Base-by-base conservation (phyloP, 2,888 invertebrate genomes). In the Gibbula magus region DNA sequence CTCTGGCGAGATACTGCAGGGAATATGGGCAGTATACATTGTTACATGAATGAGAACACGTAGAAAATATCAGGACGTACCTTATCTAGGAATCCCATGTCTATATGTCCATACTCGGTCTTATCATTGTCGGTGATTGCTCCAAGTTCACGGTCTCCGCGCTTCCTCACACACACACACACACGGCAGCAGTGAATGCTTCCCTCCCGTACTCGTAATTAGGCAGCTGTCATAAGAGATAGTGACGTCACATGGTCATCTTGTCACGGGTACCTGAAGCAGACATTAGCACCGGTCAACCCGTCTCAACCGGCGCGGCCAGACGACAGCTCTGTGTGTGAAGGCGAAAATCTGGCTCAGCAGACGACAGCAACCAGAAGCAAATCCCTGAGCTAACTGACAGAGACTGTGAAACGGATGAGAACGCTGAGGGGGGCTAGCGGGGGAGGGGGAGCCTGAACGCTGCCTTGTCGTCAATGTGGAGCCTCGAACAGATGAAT, bases 71-170 rank as follows among this genome's bases (percentile, higher is more conserved):
- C 61, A 61, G 10, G 45, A 45, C 45, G 13, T 45, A 61, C 61
- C 61, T 61, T 61, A 61, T 61, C 61, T 25, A 61, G 61, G 22
- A 61, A 61, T 61, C 61, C 61, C 61, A 61, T 61, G 61, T 61
- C 61, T 61, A 61, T 16, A 22, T 10, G 8, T 61, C 61, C 61
- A 61, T 25, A 18, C 25, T 61, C 61, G 4, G 61, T 2, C 61
- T 61, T 25, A 29, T 29, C 25, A 29, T 29, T 18, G 61, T 25
- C 61, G 29, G 61, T 61, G 61, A 25, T 61, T 61, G 29, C 18
- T 16, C 16, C 29, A 8, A 10, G 29, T 16, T 16, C 29, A 61
- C 61, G 8, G 25, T 29, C 61, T 29, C 29, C 29, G 13, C 61
- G 13, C 22, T 20, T 20, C 10, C 10, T 56, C 56, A n/a, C 61